These are phyloP conservation scores for Dryadula phaetusa DNA, from an alignment of 2,888 invertebrate species.

Conservation along the genomic window DNA sequence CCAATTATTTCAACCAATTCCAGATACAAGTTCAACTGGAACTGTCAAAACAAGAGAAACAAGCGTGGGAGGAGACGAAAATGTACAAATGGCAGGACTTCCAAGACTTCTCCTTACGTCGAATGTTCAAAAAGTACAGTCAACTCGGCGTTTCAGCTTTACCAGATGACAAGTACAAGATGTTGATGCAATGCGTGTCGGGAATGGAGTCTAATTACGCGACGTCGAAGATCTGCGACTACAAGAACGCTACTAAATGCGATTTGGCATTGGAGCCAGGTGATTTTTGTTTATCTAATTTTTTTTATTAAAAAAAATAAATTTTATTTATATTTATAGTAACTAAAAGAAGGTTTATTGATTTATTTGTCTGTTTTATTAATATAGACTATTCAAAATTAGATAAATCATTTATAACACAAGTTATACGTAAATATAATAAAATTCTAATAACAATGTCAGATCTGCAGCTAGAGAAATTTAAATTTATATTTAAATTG, in stretches of 20 bases:
- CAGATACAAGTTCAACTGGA: constrained; percentile 74
- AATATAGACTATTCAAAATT: no score
- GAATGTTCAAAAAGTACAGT: constrained; percentile 90
- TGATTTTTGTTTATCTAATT: constrained; percentile 56
- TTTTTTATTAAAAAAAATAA: no score
- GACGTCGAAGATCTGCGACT: constrained; percentile 91
- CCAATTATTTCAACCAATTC: neutral
- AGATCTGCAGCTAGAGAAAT: no score
- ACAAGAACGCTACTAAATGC: constrained; percentile 85
- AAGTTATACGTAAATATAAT: no score
- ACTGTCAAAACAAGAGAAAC: constrained; percentile 83
- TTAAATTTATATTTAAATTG: no score
- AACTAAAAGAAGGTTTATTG: no score
- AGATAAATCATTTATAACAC: no score
- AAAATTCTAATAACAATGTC: no score
- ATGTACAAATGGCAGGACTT: constrained; percentile 90
- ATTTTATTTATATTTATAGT: no score
- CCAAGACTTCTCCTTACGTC: constrained; percentile 86
- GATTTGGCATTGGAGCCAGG: constrained; percentile 90
- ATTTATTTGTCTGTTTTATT: no score
- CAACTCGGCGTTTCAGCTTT: constrained; percentile 90
- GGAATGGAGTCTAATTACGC: constrained; percentile 91
- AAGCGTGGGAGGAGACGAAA: constrained; percentile 86
- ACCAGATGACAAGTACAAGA: constrained; percentile 86
- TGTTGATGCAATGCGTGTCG: constrained; percentile 85